A percentile compares a stretch with the other conserved stretches of the same genome.
Conservation (phyloP, 2,113 vertebrate genomes). For the Thamnaconus septentrionalis region DNA sequence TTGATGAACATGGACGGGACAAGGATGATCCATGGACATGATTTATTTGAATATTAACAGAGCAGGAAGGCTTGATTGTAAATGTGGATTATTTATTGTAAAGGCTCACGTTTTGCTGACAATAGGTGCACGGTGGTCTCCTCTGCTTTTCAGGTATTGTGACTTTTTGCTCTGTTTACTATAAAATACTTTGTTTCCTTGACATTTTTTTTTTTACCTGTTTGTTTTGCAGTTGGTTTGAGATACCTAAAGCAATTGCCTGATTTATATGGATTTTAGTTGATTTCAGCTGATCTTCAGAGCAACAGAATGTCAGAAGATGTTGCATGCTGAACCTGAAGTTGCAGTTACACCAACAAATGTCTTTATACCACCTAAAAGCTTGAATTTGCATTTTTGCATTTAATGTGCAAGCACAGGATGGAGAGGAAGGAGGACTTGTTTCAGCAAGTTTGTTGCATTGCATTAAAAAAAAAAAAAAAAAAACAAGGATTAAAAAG, state of each 20-base stretch:
- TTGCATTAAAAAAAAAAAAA: slow-evolving; percentile 48
- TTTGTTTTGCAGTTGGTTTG: too few species aligned
- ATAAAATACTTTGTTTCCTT: too few species aligned
- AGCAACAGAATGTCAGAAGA: neutral
- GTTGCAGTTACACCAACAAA: slow-evolving; percentile 2
- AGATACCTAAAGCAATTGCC: too few species aligned
- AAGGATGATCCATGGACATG: slow-evolving; percentile 55
- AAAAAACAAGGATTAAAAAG: slow-evolving; percentile 29
- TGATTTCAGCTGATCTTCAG: too few species aligned
- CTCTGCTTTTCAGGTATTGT: too few species aligned
- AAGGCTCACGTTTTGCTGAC: slow-evolving; percentile 45
- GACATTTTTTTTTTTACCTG: too few species aligned
- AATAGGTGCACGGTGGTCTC: too few species aligned
- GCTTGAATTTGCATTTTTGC: slow-evolving; percentile 35
- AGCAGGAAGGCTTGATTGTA: slow-evolving; percentile 39
- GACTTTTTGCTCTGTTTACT: too few species aligned
- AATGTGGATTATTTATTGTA: slow-evolving; percentile 61
- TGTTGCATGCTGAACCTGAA: slow-evolving; percentile 39
- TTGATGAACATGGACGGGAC: slow-evolving; percentile 12
- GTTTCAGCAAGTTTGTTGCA: slow-evolving; percentile 56
- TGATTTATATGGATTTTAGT: too few species aligned
- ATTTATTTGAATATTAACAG: slow-evolving; percentile 57
- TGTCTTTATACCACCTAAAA: slow-evolving; percentile 19
- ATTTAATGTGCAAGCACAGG: slow-evolving; percentile 32
- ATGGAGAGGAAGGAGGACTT: slow-evolving; percentile 10